A percentile compares a stretch with the other conserved stretches of the same genome.
These are phyloP conservation scores for Sinella curviseta DNA, from an alignment of 1,140 invertebrate genomes.

Conservation along the genomic window DNA sequence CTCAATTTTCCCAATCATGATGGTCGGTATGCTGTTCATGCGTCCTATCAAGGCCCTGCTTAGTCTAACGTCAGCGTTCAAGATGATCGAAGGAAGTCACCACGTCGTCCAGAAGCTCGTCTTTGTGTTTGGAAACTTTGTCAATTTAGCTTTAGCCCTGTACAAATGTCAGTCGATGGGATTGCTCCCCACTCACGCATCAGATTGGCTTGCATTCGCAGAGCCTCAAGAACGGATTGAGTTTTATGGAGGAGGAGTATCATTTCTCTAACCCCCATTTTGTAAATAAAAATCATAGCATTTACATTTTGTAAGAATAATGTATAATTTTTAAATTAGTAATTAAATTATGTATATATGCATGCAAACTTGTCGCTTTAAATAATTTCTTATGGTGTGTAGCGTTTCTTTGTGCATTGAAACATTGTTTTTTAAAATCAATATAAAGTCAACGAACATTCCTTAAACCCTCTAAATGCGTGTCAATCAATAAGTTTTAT, in stretches of 20 bases:
- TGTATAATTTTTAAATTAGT: too few species aligned
- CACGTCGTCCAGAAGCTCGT: conserved; percentile 88
- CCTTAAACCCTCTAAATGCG: too few species aligned
- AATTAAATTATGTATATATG: too few species aligned
- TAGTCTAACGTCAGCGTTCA: conserved; percentile 70
- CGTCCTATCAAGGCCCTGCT: conserved; percentile 75
- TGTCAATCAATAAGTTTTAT: too few species aligned
- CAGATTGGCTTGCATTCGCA: conserved; percentile 98
- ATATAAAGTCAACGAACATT: too few species aligned
- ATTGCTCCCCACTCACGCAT: conserved; percentile 91
- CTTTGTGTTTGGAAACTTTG: conserved; percentile 91
- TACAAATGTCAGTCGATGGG: conserved; percentile 99
- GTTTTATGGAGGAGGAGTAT: conserved; percentile 81
- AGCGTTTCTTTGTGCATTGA: too few species aligned
- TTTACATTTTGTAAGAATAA: too few species aligned
- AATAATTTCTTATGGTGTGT: too few species aligned
- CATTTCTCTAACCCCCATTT: conserved; percentile 60
- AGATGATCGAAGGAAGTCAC: conserved; percentile 92
- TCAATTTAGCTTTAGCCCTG: conserved; percentile 86
- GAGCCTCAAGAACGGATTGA: conserved; percentile 84
- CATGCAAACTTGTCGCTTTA: too few species aligned
- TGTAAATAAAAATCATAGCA: too few species aligned
- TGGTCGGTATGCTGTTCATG: conserved; percentile 98
- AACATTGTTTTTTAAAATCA: too few species aligned
- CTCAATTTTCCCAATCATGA: conserved; percentile 99